Conservation (phyloP, 2,888 invertebrate species). For the Chaetogeoica ovagalla region DNA sequence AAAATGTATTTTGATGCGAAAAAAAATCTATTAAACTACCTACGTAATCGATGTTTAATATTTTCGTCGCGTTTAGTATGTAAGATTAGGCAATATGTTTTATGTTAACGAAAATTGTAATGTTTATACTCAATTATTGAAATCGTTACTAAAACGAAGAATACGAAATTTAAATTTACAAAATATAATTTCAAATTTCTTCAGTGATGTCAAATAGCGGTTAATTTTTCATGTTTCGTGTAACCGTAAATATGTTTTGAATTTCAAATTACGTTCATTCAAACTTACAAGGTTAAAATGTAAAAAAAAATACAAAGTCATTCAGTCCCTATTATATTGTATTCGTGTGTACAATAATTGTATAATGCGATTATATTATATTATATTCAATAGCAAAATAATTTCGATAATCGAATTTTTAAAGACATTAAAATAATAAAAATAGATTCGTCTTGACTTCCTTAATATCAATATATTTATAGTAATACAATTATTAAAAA, state of each 20-base stretch:
- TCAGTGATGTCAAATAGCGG: not conserved
- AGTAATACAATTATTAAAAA: too few species aligned
- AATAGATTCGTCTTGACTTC: too few species aligned
- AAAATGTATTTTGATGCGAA: too few species aligned
- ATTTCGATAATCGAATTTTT: too few species aligned
- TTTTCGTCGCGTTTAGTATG: too few species aligned
- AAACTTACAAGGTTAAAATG: slow-evolving; percentile 7
- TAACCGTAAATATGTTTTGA: slow-evolving; percentile 16
- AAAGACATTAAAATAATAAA: too few species aligned
- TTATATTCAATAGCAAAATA: too few species aligned
- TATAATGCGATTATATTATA: not conserved
- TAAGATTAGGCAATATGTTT: too few species aligned
- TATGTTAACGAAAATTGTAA: too few species aligned
- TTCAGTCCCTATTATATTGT: not conserved
- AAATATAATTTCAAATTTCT: not conserved
- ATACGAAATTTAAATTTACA: not conserved
- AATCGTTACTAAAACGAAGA: not conserved
- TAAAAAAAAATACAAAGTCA: not conserved
- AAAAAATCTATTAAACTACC: too few species aligned
- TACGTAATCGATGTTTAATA: too few species aligned
- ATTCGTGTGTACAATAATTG: not conserved
- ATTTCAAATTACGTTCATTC: not conserved
- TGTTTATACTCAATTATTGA: not conserved
- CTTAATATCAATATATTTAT: too few species aligned
- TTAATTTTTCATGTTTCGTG: not conserved